phyloP scores from a whole-genome alignment of 1,140 invertebrate species.

The Diprion similis region DNA sequence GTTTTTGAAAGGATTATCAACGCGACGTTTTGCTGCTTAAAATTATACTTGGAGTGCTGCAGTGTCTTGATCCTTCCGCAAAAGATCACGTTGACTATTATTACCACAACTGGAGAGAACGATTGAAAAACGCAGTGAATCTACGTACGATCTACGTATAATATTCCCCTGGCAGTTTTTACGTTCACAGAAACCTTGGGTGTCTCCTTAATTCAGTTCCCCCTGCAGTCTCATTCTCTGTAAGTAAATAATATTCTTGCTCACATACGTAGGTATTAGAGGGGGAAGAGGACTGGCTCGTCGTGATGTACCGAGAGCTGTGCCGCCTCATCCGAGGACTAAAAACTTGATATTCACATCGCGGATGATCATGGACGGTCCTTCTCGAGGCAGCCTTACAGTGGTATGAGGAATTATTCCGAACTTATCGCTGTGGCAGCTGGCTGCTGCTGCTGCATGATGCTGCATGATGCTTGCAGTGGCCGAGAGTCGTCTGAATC shows the following conservation, averaged over 20 bases:
- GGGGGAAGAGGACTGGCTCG: background rate
- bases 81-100: background rate
- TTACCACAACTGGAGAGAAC: background rate
- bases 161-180: background rate
- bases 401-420: no score
- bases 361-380: background rate
- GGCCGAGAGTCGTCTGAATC: no score
- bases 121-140: background rate
- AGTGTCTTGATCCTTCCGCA: background rate
- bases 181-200: background rate
- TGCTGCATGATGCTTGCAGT: no score
- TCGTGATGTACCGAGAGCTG: background rate
- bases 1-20: no score
- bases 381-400: no score
- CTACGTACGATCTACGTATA: background rate
- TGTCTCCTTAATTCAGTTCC: background rate
- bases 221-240: background rate
- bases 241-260: no score
- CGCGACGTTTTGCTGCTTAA: no score
- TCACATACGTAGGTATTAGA: background rate
- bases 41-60: no score
- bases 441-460: no score
- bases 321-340: background rate
- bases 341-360: constrained; percentile 6
- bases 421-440: no score